Evolutionary conservation across 2,888 invertebrate genomes (phyloP), one percentile per base, ranked within the genome.

Genomic region (Pseudococcus jackbeardsleyi): DNA sequence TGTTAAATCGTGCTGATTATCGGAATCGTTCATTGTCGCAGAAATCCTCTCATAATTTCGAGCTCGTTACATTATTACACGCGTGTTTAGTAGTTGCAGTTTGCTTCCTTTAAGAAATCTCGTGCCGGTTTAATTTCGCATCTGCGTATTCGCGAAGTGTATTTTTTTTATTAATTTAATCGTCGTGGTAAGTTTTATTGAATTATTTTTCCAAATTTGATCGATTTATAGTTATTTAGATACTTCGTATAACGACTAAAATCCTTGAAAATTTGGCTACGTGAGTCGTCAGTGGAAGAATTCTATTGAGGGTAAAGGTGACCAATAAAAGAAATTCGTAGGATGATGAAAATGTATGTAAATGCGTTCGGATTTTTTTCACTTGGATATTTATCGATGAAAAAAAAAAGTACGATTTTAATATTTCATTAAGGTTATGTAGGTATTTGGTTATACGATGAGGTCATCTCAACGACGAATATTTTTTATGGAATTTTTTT

Each of bases 351-450:
- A 22, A 8, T 19, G 19, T 64, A 64, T 64, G 64, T 19, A 64
- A 64, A 64, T 64, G 19, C 19, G 12, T 19, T 64, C 19, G 64
- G 12, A 22, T 22, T 2, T 22, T 22, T 22, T 33, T 33, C 26
- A 33, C 26, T 64, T 0, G 64, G 6, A 22, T 77, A 33, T 77
- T 77, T 33, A 33, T 7, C 39, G 7, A 77, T 39, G 77, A 9
- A 15, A 33, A 77, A 77, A 77, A 77, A 12, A 39, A 33, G 15
- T 15, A 6, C 77, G 39, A 33, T 77, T 77, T 77, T 17, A 77
- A 77, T 77, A 77, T 77, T 77, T 77, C 77, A 77, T 77, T 33
- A 33, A 77, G 77, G 77, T 77, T 77, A 77, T 33, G 12, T 39
- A 68, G 22, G 39, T 77, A 26, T 17, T 77, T 15, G 77, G 15